Conservation (phyloP, 2,113 vertebrate genomes). For the Capra hircus region DNA sequence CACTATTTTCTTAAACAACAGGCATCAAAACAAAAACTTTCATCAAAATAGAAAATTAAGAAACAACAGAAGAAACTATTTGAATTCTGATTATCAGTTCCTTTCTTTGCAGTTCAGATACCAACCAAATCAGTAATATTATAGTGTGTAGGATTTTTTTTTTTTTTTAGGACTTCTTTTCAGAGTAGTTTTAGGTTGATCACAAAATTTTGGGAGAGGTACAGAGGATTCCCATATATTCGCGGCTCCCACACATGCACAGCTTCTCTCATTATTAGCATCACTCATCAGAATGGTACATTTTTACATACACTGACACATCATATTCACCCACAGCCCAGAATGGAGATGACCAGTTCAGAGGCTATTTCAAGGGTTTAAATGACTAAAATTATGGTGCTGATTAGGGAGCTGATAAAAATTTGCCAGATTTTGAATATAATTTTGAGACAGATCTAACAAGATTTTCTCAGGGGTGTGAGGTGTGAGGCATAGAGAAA, state of each 20-base stretch:
- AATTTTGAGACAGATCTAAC: not conserved
- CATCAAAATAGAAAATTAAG: not conserved
- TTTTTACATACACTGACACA: not conserved
- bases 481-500: not conserved
- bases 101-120: not conserved
- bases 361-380: not conserved
- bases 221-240: not conserved
- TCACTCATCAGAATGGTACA: not conserved
- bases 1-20: not conserved
- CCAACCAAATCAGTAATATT: not conserved
- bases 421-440: not conserved
- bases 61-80: not conserved
- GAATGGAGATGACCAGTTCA: not conserved
- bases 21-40: not conserved
- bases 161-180: not conserved
- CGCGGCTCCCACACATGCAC: not conserved
- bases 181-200: not conserved
- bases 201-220: not conserved
- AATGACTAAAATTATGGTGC: not conserved
- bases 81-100: not conserved
- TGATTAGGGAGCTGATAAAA: not conserved
- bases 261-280: not conserved
- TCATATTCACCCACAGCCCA: not conserved
- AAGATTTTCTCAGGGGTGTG: not conserved
- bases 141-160: not conserved